Evolutionary conservation across 2,888 invertebrate species (phyloP).

Genomic region (Drosophila histrio): DNA sequence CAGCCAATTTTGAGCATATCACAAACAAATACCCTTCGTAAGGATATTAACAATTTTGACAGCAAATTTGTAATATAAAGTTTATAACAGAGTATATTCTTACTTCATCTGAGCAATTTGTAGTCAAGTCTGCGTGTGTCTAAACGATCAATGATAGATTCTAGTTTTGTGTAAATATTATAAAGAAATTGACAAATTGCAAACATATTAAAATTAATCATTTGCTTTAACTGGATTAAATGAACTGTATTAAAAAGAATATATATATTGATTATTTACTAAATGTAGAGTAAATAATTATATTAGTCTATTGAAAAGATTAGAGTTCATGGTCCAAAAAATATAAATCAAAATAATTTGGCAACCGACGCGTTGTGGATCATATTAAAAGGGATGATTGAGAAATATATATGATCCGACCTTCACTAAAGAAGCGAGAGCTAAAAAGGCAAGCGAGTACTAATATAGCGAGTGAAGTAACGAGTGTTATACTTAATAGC

Average conservation of each 20-base stretch:
- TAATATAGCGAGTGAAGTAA: background rate
- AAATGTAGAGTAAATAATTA: no score
- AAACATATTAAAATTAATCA: background rate
- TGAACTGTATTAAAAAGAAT: no score
- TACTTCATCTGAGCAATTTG: background rate
- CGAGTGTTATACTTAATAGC: background rate
- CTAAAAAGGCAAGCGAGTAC: background rate
- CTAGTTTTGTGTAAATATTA: background rate
- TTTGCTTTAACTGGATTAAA: no score
- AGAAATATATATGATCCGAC: no score
- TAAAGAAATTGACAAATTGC: background rate
- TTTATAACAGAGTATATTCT: background rate
- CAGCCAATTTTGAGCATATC: conserved; percentile 23
- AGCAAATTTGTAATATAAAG: background rate
- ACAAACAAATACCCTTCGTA: conserved; percentile 16
- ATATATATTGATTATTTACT: no score
- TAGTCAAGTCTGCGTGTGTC: background rate
- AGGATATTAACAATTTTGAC: conserved; percentile 5
- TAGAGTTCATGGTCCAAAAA: no score
- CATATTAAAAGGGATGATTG: no score
- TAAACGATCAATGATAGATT: background rate
- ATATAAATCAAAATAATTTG: no score
- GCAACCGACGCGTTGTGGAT: no score
- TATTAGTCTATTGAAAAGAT: no score
- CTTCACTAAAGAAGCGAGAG: background rate